phyloP scores from a whole-genome alignment of 2,888 invertebrate genomes.

The Agelastica alni region DNA sequence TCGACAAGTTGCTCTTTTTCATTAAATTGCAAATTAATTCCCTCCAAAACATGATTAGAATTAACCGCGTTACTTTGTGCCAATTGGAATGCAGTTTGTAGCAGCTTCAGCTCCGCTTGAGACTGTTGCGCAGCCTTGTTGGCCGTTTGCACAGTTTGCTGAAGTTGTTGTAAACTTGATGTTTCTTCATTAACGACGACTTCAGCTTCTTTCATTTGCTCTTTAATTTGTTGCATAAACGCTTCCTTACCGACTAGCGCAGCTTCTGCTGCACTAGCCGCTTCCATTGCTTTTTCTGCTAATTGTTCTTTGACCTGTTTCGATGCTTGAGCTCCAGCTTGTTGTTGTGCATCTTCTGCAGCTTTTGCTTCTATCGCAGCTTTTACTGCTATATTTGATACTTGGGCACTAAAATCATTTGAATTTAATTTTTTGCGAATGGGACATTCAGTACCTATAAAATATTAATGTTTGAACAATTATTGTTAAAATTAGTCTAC shows the following conservation, averaged over 20 bases:
- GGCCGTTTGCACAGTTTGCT: slow-evolving; percentile 67
- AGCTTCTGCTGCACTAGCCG: slow-evolving; percentile 73
- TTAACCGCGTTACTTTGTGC: slow-evolving; percentile 63
- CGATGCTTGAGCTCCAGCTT: slow-evolving; percentile 71
- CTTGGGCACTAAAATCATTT: slow-evolving; percentile 12
- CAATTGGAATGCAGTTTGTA: slow-evolving; percentile 60
- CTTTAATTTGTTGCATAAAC: slow-evolving; percentile 69
- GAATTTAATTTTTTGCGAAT: too few species aligned
- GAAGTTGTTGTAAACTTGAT: slow-evolving; percentile 64
- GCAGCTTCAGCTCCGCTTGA: slow-evolving; percentile 55
- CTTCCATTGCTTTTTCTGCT: slow-evolving; percentile 72
- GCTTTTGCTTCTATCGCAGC: slow-evolving; percentile 77
- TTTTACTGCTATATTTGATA: slow-evolving; percentile 70
- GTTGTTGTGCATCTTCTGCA: slow-evolving; percentile 72
- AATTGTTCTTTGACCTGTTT: slow-evolving; percentile 71
- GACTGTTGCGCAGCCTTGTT: slow-evolving; percentile 67
- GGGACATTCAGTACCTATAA: slow-evolving; percentile 4
- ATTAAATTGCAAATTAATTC: slow-evolving; percentile 59
- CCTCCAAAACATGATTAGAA: slow-evolving; percentile 63
- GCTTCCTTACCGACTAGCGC: slow-evolving; percentile 71
- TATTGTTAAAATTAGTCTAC: too few species aligned
- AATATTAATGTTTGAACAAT: too few species aligned
- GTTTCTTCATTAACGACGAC: slow-evolving; percentile 59
- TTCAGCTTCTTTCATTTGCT: slow-evolving; percentile 70
- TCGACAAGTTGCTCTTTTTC: slow-evolving; percentile 72